These are phyloP conservation scores for Dynastes grantii DNA, from an alignment of 2,888 invertebrate genomes.

Conservation along the genomic window DNA sequence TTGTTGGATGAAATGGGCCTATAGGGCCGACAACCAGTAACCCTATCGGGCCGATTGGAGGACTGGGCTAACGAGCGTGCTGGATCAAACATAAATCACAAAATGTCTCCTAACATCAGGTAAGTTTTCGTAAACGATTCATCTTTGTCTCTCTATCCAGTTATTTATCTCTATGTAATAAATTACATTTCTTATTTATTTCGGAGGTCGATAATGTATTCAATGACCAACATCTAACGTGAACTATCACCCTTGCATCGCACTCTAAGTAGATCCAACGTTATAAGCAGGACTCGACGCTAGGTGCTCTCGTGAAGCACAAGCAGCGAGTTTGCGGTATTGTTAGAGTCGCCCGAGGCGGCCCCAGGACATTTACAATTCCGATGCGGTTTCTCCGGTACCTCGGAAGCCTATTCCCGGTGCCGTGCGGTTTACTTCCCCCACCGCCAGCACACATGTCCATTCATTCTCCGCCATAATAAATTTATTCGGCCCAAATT, in stretches of 20 bases:
- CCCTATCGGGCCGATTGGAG: too few relatives aligned
- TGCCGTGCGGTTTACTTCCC: constrained; percentile 48
- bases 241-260: not conserved
- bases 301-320: not conserved
- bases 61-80: too few relatives aligned
- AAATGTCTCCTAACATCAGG: too few relatives aligned
- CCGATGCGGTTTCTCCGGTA: constrained; percentile 52
- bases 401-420: constrained; percentile 47
- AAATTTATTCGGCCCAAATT: constrained; percentile 54
- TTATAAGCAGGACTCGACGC: too few relatives aligned
- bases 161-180: not conserved
- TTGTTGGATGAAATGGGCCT: too few relatives aligned
- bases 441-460: constrained; percentile 49
- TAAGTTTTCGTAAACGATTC: not conserved
- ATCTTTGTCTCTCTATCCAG: not conserved
- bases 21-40: too few relatives aligned
- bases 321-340: not conserved
- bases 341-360: constrained; percentile 2
- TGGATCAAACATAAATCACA: too few relatives aligned
- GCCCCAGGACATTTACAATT: constrained; percentile 50
- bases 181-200: constrained; percentile 20
- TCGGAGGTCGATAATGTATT: constrained; percentile 28
- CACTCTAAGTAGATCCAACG: not conserved
- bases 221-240: constrained; percentile 1
- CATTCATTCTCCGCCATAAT: constrained; percentile 51